Conservation (phyloP, 2,888 invertebrate species). For the Monochamus alternatus region DNA sequence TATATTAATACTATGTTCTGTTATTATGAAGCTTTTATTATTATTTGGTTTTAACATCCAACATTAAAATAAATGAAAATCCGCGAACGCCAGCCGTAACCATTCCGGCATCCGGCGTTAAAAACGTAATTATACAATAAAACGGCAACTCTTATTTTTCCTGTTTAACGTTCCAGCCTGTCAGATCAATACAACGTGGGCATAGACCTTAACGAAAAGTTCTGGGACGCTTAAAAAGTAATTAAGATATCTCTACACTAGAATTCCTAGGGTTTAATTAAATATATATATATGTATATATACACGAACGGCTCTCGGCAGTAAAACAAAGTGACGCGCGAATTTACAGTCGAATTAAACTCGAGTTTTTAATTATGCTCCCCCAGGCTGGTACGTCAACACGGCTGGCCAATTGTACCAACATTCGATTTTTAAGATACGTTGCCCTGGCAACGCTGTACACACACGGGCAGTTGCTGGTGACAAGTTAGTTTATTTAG, state of each 20-base stretch:
- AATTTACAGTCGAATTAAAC: conserved; percentile 50
- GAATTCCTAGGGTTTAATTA: conserved; percentile 59
- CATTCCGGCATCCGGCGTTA: conserved; percentile 31
- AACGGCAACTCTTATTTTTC: conserved; percentile 32
- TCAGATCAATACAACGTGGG: conserved; percentile 19
- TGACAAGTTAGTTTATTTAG: background rate
- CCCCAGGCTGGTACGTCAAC: conserved; percentile 49
- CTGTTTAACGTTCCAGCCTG: conserved; percentile 15
- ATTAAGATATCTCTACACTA: conserved; percentile 59
- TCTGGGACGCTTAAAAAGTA: conserved; percentile 49
- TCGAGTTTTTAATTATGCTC: conserved; percentile 54
- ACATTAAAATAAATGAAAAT: conserved; percentile 37
- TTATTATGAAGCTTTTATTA: conserved; percentile 21
- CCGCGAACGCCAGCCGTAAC: conserved; percentile 21
- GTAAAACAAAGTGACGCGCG: conserved; percentile 52
- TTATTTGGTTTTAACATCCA: conserved; percentile 23
- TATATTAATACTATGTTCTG: conserved; percentile 21
- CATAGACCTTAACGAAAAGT: conserved; percentile 41
- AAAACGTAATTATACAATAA: conserved; percentile 47
- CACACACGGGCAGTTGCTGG: background rate
- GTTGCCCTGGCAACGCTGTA: conserved; percentile 45
- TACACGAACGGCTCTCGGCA: conserved; percentile 43
- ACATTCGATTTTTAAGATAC: conserved; percentile 44
- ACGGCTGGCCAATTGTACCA: conserved; percentile 43
- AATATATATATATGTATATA: conserved; percentile 44